A percentile compares a stretch with the other conserved stretches of the same genome.
These are phyloP conservation scores for Drosophila tropicalis DNA, from an alignment of 1,140 invertebrate species.

Conservation along the genomic window DNA sequence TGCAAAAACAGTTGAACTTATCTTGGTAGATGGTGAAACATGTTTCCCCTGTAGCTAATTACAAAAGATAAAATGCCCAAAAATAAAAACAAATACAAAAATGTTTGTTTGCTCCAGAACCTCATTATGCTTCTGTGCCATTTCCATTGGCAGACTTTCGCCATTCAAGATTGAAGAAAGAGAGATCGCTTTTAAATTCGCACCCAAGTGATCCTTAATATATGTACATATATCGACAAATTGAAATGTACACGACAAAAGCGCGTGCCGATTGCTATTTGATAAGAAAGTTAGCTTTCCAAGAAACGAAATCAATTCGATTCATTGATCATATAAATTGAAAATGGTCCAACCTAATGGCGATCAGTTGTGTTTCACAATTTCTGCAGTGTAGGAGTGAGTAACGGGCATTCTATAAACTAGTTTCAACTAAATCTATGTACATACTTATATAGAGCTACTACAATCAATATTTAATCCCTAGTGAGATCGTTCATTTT, in stretches of 20 bases:
- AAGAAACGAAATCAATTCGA: conserved; percentile 18
- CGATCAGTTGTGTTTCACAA: conserved; percentile 40
- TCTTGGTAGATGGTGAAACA: conserved; percentile 43
- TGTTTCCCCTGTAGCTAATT: conserved; percentile 35
- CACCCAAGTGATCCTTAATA: no score
- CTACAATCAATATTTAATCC: no score
- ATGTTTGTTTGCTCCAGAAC: neutral
- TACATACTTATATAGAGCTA: no score
- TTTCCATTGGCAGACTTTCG: no score
- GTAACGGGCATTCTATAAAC: conserved; percentile 9
- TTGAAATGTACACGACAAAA: neutral
- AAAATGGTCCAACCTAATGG: neutral
- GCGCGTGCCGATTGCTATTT: conserved; percentile 46
- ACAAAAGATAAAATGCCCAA: conserved; percentile 19
- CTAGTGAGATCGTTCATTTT: conserved; percentile 49
- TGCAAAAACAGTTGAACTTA: conserved; percentile 30
- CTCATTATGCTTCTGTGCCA: neutral
- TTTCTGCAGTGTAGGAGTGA: conserved; percentile 46
- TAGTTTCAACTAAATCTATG: neutral
- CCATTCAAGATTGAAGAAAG: neutral
- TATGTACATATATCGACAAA: no score
- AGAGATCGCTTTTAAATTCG: no score
- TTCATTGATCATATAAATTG: conserved; percentile 54
- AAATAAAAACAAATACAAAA: conserved; percentile 10
- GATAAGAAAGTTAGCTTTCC: conserved; percentile 52